phyloP scores from a whole-genome alignment of 2,888 invertebrate species.

The Choristoneura rosaceana region DNA sequence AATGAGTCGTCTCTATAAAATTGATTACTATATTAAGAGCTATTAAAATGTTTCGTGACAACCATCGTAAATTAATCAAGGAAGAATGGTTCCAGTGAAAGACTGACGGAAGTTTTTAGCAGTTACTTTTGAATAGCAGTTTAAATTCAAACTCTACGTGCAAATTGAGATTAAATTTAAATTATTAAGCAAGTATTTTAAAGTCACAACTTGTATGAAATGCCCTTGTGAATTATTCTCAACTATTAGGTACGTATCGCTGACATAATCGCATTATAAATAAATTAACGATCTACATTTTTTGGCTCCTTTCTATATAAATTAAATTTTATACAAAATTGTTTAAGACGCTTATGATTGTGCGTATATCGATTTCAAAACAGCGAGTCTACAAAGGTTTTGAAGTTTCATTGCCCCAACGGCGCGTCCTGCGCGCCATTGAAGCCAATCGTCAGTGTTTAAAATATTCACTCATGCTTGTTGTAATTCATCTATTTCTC shows the following conservation, averaged over 20 bases:
- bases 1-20: conserved; percentile 1
- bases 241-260: background rate
- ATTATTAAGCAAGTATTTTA: background rate
- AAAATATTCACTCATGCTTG: background rate
- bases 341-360: conserved; percentile 4
- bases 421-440: background rate
- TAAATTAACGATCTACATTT: conserved; percentile 24
- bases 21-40: conserved; percentile 37
- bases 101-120: conserved; percentile 61
- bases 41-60: conserved; percentile 68
- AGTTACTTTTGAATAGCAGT: background rate
- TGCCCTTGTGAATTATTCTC: conserved; percentile 11
- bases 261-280: conserved; percentile 1
- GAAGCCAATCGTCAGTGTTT: background rate
- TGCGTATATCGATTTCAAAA: conserved; percentile 8
- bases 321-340: conserved; percentile 4
- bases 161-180: background rate
- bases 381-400: background rate
- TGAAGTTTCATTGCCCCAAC: background rate
- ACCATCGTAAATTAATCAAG: conserved; percentile 58
- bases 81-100: conserved; percentile 66
- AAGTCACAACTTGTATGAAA: conserved; percentile 4
- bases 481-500: conserved; percentile 14
- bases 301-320: conserved; percentile 26
- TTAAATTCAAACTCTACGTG: background rate